Conservation (phyloP, 2,888 invertebrate genomes). For the Fragum whitleyi region DNA sequence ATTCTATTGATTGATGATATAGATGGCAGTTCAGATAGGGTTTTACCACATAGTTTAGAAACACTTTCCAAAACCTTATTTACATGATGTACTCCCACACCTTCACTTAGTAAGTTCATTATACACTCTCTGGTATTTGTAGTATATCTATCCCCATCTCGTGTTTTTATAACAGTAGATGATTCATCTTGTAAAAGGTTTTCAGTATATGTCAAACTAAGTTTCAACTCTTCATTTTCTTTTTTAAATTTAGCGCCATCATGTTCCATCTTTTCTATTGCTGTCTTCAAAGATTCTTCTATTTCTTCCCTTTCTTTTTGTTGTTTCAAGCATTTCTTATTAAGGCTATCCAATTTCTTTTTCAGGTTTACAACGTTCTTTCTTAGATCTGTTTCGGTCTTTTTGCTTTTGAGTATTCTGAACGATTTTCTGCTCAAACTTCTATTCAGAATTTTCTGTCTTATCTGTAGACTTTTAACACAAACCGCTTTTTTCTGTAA, state of each 20-base stretch:
- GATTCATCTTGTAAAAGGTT: no score
- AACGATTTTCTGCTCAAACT: no score
- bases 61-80: no score
- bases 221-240: slow-evolving; percentile 19
- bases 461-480: no score
- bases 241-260: not conserved
- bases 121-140: slow-evolving; percentile 28
- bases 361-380: no score
- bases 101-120: slow-evolving; percentile 37
- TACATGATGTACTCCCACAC: slow-evolving; percentile 49
- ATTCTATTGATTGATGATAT: slow-evolving; percentile 49
- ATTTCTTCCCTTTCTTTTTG: not conserved
- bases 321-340: not conserved
- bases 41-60: no score
- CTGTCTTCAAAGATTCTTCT: not conserved
- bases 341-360: not conserved
- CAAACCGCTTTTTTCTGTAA: not conserved
- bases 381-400: no score
- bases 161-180: slow-evolving; percentile 14
- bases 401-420: no score
- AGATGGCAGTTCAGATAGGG: no score
- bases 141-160: slow-evolving; percentile 23
- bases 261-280: not conserved
- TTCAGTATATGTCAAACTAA: no score
- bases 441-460: no score